Base-by-base conservation (phyloP, 2,113 vertebrate species). In the Dromas ardeola region DNA sequence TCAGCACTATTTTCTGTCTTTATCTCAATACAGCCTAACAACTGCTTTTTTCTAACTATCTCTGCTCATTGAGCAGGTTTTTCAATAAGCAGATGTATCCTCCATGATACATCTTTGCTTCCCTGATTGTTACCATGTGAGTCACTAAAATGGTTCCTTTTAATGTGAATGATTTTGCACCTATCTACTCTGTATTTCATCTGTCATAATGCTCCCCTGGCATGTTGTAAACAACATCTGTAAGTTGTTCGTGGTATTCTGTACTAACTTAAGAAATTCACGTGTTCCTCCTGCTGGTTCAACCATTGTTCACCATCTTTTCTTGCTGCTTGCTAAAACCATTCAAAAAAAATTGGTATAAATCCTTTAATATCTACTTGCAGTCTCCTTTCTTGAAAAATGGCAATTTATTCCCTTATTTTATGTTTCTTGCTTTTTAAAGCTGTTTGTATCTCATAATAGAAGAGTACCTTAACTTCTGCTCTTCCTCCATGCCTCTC, bases 71-170 rank as follows among this genome's bases (percentile, higher is more conserved):
- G 42, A 81, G 74, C 15, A 67, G 26, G 20, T 78, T 89, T 92
- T 84, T 93, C 78, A 86, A 70, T 90, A 90, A 92, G 72, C 20
- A 93, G 55, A 58, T 66, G 11, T 83, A 86, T 59, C 76, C n/a
- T 81, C 65, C 52, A 22, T 74, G 47, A 78, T 43, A 88, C 27
- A 42, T 72, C 23, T 76, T 72, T 94, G 7, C 59, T 78, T 70
- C n/a, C 38, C n/a, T 50, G 45, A 58, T 88, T 62, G 15, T 86
- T 73, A 80, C 62, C 36, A 8, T 30, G 36, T 81, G 38, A 92
- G 38, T 83, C 55, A 47, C 63, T 81, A 34, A 94, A 92, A 90
- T 43, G 20, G n/a, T 90, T 94, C 84, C 20, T 94, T 93, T 90
- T 38, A 26, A 62, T 62, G 42, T n/a, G 71, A 91, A 42, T 74